Conservation (phyloP, 1,140 invertebrate genomes). For the Steinernema khuongi region DNA sequence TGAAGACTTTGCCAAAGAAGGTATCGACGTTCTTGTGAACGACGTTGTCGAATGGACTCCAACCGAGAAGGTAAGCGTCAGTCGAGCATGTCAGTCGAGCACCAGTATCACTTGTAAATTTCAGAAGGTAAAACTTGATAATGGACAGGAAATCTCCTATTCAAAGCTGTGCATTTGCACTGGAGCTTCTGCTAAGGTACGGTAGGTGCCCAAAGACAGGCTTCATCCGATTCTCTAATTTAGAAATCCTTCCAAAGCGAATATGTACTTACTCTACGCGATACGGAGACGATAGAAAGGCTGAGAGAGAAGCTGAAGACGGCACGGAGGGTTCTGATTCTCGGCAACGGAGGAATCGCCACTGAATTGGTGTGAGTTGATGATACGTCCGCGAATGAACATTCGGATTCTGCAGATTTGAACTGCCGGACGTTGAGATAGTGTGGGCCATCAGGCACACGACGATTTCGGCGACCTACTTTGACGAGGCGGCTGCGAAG, state of each 20-base stretch:
- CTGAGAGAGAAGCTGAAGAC: not conserved
- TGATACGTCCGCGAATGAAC: not conserved
- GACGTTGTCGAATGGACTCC: conserved; percentile 16
- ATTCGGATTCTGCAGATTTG: conserved; percentile 65
- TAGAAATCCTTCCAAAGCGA: not conserved
- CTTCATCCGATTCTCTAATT: no score
- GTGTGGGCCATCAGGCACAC: conserved; percentile 89
- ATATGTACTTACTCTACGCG: not conserved
- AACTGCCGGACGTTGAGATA: conserved; percentile 75
- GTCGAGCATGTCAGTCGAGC: not conserved
- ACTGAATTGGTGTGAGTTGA: conserved; percentile 75
- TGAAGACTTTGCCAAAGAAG: not conserved
- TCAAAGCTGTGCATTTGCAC: conserved; percentile 81
- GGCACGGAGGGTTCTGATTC: conserved; percentile 67
- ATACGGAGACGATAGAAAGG: not conserved
- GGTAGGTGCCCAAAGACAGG: not conserved
- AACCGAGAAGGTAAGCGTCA: conserved; percentile 18
- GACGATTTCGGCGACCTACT: conserved; percentile 83
- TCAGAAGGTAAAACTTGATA: conserved; percentile 58
- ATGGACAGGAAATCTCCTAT: conserved; percentile 67
- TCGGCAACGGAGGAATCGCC: conserved; percentile 96
- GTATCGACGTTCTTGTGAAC: not conserved
- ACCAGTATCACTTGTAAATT: conserved; percentile 23
- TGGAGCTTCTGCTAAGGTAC: conserved; percentile 59
- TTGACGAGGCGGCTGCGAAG: conserved; percentile 88